Conservation (phyloP, 2,888 invertebrate genomes). For the Drosophila colorata region DNA sequence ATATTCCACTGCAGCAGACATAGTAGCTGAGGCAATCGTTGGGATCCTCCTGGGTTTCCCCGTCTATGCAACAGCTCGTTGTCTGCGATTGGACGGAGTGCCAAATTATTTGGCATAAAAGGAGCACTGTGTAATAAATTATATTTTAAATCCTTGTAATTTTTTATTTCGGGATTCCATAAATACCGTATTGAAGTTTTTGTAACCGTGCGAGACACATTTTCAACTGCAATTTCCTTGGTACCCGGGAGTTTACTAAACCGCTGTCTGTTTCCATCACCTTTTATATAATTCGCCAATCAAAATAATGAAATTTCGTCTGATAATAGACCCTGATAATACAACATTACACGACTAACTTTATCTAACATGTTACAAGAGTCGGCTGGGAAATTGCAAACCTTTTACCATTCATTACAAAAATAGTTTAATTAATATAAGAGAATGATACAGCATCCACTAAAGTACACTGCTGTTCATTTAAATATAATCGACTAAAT, state of each 20-base stretch:
- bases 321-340: conserved; percentile 41
- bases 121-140: conserved; percentile 24
- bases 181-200: conserved; percentile 17
- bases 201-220: conserved; percentile 21
- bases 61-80: conserved; percentile 48
- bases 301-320: conserved; percentile 44
- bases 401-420: background rate
- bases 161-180: background rate
- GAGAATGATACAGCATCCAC: too few species aligned
- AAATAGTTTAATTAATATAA: background rate
- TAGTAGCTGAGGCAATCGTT: conserved; percentile 40
- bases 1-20: conserved; percentile 45
- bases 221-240: conserved; percentile 15
- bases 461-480: background rate
- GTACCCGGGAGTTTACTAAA: conserved; percentile 40
- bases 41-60: conserved; percentile 41
- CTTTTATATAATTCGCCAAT: conserved; percentile 63
- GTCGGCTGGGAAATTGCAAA: background rate
- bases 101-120: conserved; percentile 39
- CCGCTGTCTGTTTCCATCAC: conserved; percentile 6
- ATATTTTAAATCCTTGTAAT: background rate
- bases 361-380: conserved; percentile 21
- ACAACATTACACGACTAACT: conserved; percentile 13
- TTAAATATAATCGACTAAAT: background rate
- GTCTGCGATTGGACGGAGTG: conserved; percentile 22